Base-by-base conservation (phyloP, 2,113 vertebrate species). In the Taurulus bubalis region DNA sequence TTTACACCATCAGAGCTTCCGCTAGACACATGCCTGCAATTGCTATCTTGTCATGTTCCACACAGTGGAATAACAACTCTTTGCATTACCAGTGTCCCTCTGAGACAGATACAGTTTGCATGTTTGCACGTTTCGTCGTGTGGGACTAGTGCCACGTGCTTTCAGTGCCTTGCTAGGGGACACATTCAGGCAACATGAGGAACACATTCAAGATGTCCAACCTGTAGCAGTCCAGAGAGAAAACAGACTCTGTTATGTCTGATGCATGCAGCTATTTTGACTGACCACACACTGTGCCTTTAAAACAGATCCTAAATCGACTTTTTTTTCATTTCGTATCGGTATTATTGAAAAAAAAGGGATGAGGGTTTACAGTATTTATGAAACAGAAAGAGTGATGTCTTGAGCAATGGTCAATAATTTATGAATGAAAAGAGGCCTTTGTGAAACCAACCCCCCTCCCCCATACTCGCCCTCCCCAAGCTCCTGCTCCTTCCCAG, bases 341-440 rank as follows among this genome's bases (percentile, higher is more conserved):
- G 59, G 64, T 66, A 28, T 72, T n/a, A 77, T 55, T 83, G 68
- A 4, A 63, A 56, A 45, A 67, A 63, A 63, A 63, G 14, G 32
- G 56, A 83, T 4, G 34, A 70, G 56, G 84, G 82, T 91, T 88
- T 91, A 80, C 85, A 92, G 77, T 89, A 90, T 93, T 93, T 89
- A 90, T 90, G 53, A 87, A 89, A 88, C 85, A 83, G 70, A 82
- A 24, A 77, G 63, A 79, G 63, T 68, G 58, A 89, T 85, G 66
- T 89, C 70, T 87, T 91, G 76, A 10, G 26, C 34, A 89, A 90
- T 91, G 91, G 88, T 95, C 85, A 80, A 94, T 93, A 85, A 85
- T 67, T 89, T 93, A 94, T 95, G 95, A 96, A 96, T 94, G 96
- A 96, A 96, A 95, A 96, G 89, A 94, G 93, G 93, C 66, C 92